These are phyloP conservation scores for Lophotriccus pileatus DNA, from an alignment of 2,797 vertebrate species.

Conservation along the genomic window DNA sequence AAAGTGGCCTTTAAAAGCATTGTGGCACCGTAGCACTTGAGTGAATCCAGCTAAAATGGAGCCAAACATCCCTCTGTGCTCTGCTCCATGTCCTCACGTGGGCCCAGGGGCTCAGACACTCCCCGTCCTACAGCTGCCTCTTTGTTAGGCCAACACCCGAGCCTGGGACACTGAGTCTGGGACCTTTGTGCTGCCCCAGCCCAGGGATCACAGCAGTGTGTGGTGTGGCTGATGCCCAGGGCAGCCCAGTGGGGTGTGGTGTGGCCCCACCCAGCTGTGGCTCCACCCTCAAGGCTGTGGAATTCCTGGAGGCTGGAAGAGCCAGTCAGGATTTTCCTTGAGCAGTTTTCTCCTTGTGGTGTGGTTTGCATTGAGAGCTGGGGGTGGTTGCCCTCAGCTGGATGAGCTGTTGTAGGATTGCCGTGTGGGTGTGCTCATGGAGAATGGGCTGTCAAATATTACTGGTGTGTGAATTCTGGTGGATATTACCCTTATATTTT, in stretches of 20 bases:
- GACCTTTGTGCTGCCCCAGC: no score
- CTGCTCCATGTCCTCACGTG: neutral
- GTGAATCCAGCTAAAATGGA: neutral
- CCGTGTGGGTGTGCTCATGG: neutral
- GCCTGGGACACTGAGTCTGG: neutral
- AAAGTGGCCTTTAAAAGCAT: neutral
- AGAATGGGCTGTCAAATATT: neutral
- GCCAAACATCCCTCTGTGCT: neutral
- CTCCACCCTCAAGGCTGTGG: neutral
- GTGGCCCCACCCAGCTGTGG: neutral
- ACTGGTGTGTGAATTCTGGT: neutral
- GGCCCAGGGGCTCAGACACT: neutral
- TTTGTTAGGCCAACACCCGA: neutral
- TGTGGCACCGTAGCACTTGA: rapidly evolving
- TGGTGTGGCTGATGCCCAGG: neutral
- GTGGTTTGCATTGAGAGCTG: neutral
- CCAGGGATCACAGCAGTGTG: no score
- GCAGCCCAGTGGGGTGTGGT: no score
- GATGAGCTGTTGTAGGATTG: neutral
- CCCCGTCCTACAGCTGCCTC: neutral
- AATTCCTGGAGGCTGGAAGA: neutral
- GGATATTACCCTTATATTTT: neutral
- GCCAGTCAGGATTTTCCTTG: neutral
- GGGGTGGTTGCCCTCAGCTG: neutral
- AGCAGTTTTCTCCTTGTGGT: neutral